Evolutionary conservation across 2,888 invertebrate species (phyloP), one percentile per base, ranked within the genome.

Genomic region (Parelbella ahira): DNA sequence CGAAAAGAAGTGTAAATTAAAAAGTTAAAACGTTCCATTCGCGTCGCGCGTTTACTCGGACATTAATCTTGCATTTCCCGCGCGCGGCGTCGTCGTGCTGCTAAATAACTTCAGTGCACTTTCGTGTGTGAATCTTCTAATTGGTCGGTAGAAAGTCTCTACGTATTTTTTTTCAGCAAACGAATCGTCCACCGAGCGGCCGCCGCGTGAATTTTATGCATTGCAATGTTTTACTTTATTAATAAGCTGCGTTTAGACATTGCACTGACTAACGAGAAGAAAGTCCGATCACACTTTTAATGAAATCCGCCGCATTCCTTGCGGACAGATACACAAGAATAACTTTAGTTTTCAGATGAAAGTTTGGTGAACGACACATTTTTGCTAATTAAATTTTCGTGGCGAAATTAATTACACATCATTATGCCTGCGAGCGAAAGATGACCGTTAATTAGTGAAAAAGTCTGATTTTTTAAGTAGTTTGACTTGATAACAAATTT

Each of bases 111-210:
- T 51, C 41, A 46, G 51, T 57, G 68, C 72, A 78, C 71, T 83
- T 77, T 82, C 83, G 83, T 86, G 83, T 74, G 69, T 70, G 77
- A 77, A 82, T 84, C 79, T 80, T 78, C 72, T 82, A 84, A 84
- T 84, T 82, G 66, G 68, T 58, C 56, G 20, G 64, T 83, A 82
- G 84, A 84, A 83, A 86, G 83, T 81, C 55, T 80, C 55, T 54
- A 59, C 61, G 60, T 59, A 68, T 75, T 77, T 79, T 77, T 78
- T 75, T 76, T 66, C 49, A 60, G 58, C 57, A 64, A 57, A 60
- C 63, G 60, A 62, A 62, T 53, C 56, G 63, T 52, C 51, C 63
- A 65, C 66, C 63, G 63, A 63, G 65, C 68, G 51, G 45, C 52
- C 52, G 52, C 60, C 52, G 59, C 61, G 62, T 61, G 58, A 81